Conservation (phyloP, 2,888 invertebrate genomes). For the Cerastis rubricosa region DNA sequence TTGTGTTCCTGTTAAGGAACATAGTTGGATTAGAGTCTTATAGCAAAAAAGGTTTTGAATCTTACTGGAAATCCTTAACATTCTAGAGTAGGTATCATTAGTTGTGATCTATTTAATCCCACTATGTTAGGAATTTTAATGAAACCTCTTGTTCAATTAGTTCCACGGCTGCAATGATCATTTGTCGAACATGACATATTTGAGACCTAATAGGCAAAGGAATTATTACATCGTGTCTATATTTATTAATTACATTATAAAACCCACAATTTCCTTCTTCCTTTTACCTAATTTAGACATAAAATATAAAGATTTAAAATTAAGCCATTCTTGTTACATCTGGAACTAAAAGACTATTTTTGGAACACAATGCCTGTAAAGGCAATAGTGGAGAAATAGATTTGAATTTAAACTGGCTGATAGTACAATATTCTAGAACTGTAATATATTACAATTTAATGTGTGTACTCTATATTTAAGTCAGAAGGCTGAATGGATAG, state of each 20-base stretch:
- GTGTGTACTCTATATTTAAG: neutral
- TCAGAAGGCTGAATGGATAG: constrained; percentile 1
- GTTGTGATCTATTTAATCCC: constrained; percentile 44
- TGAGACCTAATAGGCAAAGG: constrained; percentile 54
- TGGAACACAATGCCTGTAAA: neutral
- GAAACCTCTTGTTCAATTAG: constrained; percentile 53
- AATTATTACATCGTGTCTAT: constrained; percentile 47
- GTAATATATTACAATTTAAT: neutral
- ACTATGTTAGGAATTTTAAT: constrained; percentile 54
- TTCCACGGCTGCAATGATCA: constrained; percentile 41
- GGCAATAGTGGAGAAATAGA: constrained; percentile 4
- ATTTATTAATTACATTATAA: constrained; percentile 49
- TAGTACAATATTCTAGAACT: neutral
- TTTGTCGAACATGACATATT: constrained; percentile 60
- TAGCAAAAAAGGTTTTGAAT: neutral
- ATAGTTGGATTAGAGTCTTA: neutral
- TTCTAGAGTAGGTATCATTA: constrained; percentile 14
- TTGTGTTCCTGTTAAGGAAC: neutral
- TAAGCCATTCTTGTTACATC: constrained; percentile 5
- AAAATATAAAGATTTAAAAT: constrained; percentile 18
- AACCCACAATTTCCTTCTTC: constrained; percentile 20
- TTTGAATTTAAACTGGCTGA: neutral
- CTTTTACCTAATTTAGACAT: constrained; percentile 35
- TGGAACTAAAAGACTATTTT: constrained; percentile 14
- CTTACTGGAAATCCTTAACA: constrained; percentile 27